A percentile compares a stretch with the other conserved stretches of the same genome.
Evolutionary conservation across 2,888 invertebrate genomes (phyloP).

Genomic region (Dromius quadrimaculatus): DNA sequence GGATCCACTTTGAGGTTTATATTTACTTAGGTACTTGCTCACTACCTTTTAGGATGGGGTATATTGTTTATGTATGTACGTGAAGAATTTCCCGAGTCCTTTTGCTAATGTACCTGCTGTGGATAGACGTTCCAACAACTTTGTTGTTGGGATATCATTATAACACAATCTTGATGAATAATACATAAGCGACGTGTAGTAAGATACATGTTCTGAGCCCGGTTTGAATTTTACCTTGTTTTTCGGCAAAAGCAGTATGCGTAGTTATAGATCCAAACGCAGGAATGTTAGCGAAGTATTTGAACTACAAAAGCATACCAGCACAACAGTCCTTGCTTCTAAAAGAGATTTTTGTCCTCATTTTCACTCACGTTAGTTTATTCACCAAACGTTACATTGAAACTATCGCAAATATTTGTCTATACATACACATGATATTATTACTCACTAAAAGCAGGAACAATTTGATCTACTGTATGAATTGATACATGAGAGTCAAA

Average conservation of each 20-base stretch:
- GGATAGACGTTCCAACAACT: too few relatives aligned
- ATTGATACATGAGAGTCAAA: too few relatives aligned
- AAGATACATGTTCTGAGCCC: background rate
- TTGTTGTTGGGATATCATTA: slow-evolving; percentile 16
- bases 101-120: too few relatives aligned
- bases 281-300: slow-evolving; percentile 14
- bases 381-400: slow-evolving; percentile 5
- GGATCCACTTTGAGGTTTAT: too few relatives aligned
- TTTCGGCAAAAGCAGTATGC: slow-evolving; percentile 11
- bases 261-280: slow-evolving; percentile 22
- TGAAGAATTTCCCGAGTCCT: too few relatives aligned
- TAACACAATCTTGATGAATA: slow-evolving; percentile 12
- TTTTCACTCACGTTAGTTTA: background rate
- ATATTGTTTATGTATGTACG: too few relatives aligned
- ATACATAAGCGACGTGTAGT: background rate
- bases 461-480: too few relatives aligned
- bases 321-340: background rate
- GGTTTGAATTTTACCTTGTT: slow-evolving; percentile 16
- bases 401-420: background rate
- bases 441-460: too few relatives aligned
- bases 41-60: too few relatives aligned
- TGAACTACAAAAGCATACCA: slow-evolving; percentile 25
- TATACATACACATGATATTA: too few relatives aligned
- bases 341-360: slow-evolving; percentile 7
- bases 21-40: too few relatives aligned